phyloP scores from a whole-genome alignment of 2,113 vertebrate species.

The Sula dactylatra region DNA sequence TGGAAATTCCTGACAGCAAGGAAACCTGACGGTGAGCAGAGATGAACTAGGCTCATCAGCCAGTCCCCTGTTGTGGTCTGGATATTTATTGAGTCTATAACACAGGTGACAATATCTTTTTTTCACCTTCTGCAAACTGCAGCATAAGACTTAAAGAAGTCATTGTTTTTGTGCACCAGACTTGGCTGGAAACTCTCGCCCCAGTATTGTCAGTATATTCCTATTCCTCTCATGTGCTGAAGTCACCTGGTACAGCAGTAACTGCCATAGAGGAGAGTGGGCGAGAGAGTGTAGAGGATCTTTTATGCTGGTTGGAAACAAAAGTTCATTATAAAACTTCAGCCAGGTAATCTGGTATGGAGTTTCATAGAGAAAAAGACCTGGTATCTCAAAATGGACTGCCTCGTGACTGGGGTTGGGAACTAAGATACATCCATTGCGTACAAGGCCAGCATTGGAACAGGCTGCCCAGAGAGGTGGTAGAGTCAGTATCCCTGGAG shows the following conservation, averaged over 20 bases:
- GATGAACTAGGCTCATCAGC: neutral
- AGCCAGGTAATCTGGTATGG: neutral
- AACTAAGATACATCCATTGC: neutral
- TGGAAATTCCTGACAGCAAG: slow-evolving; percentile 5
- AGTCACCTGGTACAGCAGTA: neutral
- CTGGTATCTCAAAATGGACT: neutral
- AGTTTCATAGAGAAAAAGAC: neutral
- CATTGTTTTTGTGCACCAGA: neutral
- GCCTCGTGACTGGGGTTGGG: neutral
- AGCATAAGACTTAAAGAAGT: neutral
- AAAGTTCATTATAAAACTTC: neutral
- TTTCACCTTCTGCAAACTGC: neutral
- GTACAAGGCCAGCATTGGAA: neutral
- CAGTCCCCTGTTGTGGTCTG: neutral
- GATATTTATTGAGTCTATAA: neutral
- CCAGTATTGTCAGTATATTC: neutral
- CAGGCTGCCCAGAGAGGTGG: too few relatives aligned
- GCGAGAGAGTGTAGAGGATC: neutral
- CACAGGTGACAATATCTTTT: neutral
- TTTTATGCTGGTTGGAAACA: neutral
- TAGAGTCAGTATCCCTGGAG: too few relatives aligned
- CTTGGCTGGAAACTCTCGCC: neutral
- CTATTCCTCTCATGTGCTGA: neutral
- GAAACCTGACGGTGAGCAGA: neutral
- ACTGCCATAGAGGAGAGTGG: neutral